Evolutionary conservation across 2,113 vertebrate genomes (phyloP).

Genomic region (Diphyllodes magnificus): DNA sequence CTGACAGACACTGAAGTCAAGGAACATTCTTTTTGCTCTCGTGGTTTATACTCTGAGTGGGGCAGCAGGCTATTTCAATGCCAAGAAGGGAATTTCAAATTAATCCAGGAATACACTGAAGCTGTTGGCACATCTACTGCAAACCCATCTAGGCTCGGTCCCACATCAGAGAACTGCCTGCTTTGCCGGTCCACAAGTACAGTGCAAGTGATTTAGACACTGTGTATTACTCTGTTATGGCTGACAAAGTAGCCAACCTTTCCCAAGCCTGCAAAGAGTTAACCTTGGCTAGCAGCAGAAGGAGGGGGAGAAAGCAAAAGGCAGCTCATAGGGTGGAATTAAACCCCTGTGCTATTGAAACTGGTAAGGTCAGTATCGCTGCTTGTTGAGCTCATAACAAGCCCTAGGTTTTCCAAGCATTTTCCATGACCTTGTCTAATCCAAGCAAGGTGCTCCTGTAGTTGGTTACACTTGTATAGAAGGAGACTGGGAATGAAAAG

Average conservation of each 20-base stretch:
- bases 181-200: neutral
- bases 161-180: neutral
- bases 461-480: neutral
- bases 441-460: conserved; percentile 44
- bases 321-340: neutral
- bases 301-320: neutral
- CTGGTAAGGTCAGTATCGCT: neutral
- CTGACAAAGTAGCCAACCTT: neutral
- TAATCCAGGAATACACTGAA: neutral
- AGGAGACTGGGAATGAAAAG: neutral
- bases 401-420: neutral
- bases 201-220: neutral
- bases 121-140: neutral
- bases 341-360: conserved; percentile 2
- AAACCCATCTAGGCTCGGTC: neutral
- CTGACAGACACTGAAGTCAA: neutral
- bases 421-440: conserved; percentile 56
- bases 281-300: neutral
- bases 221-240: neutral
- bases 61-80: accelerated
- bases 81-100: neutral
- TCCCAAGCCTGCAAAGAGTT: neutral
- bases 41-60: neutral
- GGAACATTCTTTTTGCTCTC: neutral
- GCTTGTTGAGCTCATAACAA: neutral